Evolutionary conservation across 2,113 vertebrate species (phyloP), one percentile per base, ranked within the genome.

Genomic region (Ascaphus truei): DNA sequence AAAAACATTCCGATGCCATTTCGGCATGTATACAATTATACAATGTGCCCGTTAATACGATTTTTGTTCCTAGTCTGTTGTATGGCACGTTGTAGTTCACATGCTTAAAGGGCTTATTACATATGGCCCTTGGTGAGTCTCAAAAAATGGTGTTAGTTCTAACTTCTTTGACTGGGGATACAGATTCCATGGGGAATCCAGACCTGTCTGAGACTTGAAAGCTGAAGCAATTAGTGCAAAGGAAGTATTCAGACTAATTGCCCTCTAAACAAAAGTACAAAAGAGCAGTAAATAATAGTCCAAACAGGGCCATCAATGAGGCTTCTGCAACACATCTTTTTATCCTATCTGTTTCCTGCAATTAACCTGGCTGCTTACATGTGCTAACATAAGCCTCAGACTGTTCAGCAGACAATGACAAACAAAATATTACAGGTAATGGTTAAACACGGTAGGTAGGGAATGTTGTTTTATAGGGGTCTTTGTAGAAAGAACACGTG

Each of bases 221-320:
- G 63, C 50, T 68, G 57, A 5, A 74, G 82, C 61, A 73, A 76
- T 75, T 68, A 78, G 67, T 8, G 22, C 26, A 71, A 80, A 85
- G 87, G 89, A 91, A 90, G 81, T 64, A 72, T 69, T 63, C 73
- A 78, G 84, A 85, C 87, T 87, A 88, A 90, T 75, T 85, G 79
- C 76, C 23, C 51, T 72, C 75, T 79, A 81, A 83, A 83, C 68
- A 79, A 83, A 77, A 80, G 30, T 30, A 57, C 59, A 72, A 77
- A 74, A 68, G 76, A 61, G 60, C 59, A 73, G 65, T 43, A 48
- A 75, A 77, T 57, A 73, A 66, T 4, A 39, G 26, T 55, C 18
- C 22, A 51, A 41, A 51, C 5, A 34, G 26, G 30, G 67, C 37
- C 72, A 72, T 81, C 79, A 75, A 52, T 47, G 1, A 4, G 4